A percentile compares a stretch with the other conserved stretches of the same genome.
Conservation (phyloP, 2,888 invertebrate species). For the Cryptocheilus praepositus region DNA sequence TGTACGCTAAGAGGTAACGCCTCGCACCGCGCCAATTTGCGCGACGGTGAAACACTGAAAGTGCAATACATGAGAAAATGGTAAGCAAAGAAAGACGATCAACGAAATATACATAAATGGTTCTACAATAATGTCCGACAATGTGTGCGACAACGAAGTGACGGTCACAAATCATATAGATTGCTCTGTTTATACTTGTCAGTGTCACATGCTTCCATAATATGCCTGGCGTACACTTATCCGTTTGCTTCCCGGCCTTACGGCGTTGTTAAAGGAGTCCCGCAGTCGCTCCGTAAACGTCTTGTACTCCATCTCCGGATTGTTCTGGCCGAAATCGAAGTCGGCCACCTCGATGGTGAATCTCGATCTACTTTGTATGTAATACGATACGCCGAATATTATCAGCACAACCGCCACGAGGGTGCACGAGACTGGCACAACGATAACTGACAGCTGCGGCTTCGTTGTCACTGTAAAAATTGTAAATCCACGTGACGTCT, state of each 20-base stretch:
- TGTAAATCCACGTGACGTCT: conserved; percentile 3
- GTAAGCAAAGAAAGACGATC: no score
- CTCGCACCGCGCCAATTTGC: no score
- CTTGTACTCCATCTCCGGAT: conserved; percentile 89
- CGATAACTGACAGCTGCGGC: conserved; percentile 90
- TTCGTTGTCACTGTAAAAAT: conserved; percentile 80
- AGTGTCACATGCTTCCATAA: conserved; percentile 73
- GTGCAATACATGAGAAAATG: no score
- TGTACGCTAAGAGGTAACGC: not conserved
- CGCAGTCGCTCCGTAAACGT: conserved; percentile 88
- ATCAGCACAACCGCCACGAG: conserved; percentile 88
- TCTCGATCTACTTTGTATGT: conserved; percentile 87
- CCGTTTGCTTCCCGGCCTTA: conserved; percentile 70
- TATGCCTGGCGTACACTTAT: conserved; percentile 62
- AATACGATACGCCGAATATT: conserved; percentile 91
- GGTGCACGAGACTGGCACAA: conserved; percentile 90
- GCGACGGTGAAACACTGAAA: no score
- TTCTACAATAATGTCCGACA: conserved; percentile 2
- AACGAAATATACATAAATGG: no score
- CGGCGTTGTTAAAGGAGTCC: conserved; percentile 84
- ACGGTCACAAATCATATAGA: conserved; percentile 15
- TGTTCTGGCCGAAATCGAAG: conserved; percentile 90
- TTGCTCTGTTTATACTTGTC: conserved; percentile 46
- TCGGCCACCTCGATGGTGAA: conserved; percentile 92
- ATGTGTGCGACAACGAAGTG: conserved; percentile 8